Evolutionary conservation across 2,113 vertebrate genomes (phyloP), one percentile per base, ranked within the genome.

Genomic region (Sorex araneus): DNA sequence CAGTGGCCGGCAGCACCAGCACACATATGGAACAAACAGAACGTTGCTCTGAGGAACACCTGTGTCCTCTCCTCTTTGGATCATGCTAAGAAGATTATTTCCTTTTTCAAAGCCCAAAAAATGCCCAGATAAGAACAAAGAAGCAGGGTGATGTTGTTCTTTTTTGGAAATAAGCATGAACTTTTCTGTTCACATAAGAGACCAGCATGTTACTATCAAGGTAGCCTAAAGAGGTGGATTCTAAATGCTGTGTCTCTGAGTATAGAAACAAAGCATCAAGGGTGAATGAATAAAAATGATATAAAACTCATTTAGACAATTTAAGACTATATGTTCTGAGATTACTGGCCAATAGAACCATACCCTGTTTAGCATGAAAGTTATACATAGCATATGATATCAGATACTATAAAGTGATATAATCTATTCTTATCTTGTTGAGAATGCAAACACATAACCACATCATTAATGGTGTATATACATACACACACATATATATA

Each of bases 61-160:
- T 75, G 40, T 89, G 84, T 77, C 60, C 36, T 92, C 25, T 82
- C 23, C 18, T 67, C 30, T 84, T 93, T 40, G 30, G 28, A 6
- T 86, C 50, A 63, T 79, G 47, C 34, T 74, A 70, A 71, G 34
- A 47, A 86, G 27, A 78, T 63, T 79, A 45, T 93, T 94, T 95
- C 90, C 13, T 85, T 90, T 66, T 9, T 70, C 10, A 36, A 92
- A 84, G n/a, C 16, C 40, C 11, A 64, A 67, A 93, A 91, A 19
- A 16, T 19, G 8, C 6, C 6, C 0, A 80, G 69, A 2, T 86
- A 83, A 67, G 23, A 30, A 87, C 60, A 76, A 63, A 23, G 32
- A 88, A 64, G 40, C 4, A 73, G 3, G 27, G 11, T 34, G 2
- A 12, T 70, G 4, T 63, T 89, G 8, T 63, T 73, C 60, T 91